Conservation (phyloP, 1,140 invertebrate genomes). For the Apis florea region DNA sequence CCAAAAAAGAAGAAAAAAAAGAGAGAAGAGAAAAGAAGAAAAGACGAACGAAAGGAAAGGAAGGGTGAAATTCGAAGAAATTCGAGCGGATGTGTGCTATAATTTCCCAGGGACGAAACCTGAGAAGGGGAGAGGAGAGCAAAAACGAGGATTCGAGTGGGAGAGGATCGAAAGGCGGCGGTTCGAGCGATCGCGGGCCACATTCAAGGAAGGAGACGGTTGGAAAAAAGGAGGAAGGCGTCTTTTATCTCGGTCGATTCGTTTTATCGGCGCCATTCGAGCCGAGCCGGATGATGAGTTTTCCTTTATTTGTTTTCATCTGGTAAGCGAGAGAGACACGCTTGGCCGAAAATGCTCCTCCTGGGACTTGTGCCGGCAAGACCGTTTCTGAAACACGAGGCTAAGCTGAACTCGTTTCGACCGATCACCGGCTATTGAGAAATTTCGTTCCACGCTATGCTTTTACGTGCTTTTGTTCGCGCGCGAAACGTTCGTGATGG, state of each 20-base stretch:
- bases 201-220: background rate
- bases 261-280: slow-evolving; percentile 62
- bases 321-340: slow-evolving; percentile 60
- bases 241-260: slow-evolving; percentile 58
- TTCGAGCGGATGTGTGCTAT: background rate
- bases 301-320: slow-evolving; percentile 67
- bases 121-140: background rate
- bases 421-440: slow-evolving; percentile 33
- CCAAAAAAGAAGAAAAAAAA: background rate
- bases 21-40: background rate
- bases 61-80: slow-evolving; percentile 22
- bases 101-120: slow-evolving; percentile 21
- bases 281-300: slow-evolving; percentile 65
- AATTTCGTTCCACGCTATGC: slow-evolving; percentile 3
- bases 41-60: background rate
- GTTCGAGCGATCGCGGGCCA: slow-evolving; percentile 9
- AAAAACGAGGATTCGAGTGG: slow-evolving; percentile 2
- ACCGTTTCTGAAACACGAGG: background rate
- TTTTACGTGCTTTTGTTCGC: background rate
- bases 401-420: slow-evolving; percentile 34
- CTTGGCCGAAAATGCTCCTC: slow-evolving; percentile 48
- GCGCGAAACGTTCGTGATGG: too few species aligned
- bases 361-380: slow-evolving; percentile 21
- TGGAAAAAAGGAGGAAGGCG: slow-evolving; percentile 22
- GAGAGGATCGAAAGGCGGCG: slow-evolving; percentile 13